These are phyloP conservation scores for Microchirus variegatus DNA, from an alignment of 2,797 vertebrate genomes.

Conservation along the genomic window DNA sequence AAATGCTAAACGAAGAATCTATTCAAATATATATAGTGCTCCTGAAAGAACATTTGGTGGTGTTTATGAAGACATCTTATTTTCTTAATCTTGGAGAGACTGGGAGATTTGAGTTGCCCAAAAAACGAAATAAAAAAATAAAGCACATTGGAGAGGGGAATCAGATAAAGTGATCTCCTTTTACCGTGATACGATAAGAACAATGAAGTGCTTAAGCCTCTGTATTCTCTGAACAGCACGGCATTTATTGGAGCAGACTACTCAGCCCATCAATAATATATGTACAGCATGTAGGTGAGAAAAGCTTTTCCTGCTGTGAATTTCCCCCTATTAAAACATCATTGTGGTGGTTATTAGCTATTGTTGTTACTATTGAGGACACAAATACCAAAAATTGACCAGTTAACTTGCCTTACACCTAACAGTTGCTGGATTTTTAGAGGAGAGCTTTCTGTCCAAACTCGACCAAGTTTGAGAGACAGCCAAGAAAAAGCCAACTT, in stretches of 20 bases:
- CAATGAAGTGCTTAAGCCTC: neutral
- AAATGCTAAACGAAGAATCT: conserved; percentile 4
- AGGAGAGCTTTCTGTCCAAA: no score
- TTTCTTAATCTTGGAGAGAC: neutral
- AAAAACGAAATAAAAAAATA: neutral
- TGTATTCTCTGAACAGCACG: neutral
- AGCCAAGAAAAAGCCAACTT: no score
- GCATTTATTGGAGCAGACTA: neutral
- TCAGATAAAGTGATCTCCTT: neutral
- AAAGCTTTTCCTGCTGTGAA: conserved; percentile 5
- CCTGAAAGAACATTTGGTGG: neutral
- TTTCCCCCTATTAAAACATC: neutral
- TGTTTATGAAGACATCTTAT: neutral
- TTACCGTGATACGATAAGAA: neutral
- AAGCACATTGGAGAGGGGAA: neutral
- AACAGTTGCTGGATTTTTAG: no score
- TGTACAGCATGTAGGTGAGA: neutral
- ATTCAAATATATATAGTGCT: neutral
- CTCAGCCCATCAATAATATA: neutral
- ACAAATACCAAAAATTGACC: no score
- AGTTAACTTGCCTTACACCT: no score
- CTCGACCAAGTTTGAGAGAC: no score
- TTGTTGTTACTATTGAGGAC: no score
- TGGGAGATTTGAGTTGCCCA: neutral
- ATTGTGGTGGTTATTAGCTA: no score